Conservation (phyloP, 2,888 invertebrate genomes). For the Strigamia maritima region DNA sequence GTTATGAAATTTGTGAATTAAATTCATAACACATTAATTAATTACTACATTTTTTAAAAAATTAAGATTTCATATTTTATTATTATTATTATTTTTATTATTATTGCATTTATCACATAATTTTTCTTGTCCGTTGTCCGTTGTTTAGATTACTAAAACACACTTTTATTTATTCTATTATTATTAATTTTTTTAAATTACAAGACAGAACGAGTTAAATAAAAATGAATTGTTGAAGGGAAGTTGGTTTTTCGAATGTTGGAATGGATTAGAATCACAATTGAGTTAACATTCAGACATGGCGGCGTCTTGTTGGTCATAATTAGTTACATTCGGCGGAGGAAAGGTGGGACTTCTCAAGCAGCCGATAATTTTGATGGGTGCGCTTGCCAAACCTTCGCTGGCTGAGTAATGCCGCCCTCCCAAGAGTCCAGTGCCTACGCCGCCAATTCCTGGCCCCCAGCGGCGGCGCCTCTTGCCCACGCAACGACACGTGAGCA, state of each 20-base stretch:
- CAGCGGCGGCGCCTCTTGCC: slow-evolving; percentile 2
- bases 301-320: not conserved
- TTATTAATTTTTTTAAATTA: not conserved
- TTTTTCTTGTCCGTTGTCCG: not conserved
- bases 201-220: not conserved
- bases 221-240: not conserved
- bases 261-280: not conserved
- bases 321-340: slow-evolving; percentile 1
- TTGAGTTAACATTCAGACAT: slow-evolving; percentile 12
- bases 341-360: slow-evolving; percentile 36
- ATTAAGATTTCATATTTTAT: not conserved
- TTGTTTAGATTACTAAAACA: not conserved
- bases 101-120: not conserved
- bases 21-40: not conserved
- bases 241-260: not conserved
- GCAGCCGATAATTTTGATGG: slow-evolving; percentile 37
- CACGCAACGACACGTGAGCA: slow-evolving; percentile 63
- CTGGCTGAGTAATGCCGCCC: slow-evolving; percentile 36
- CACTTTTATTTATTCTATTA: not conserved
- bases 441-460: slow-evolving; percentile 26
- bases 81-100: not conserved
- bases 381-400: slow-evolving; percentile 29
- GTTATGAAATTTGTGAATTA: not conserved
- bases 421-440: not conserved
- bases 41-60: too few relatives aligned